Evolutionary conservation across 35 echinoderm and acorn worm genomes (phyloP).

Genomic region (Apostichopus parvimensis): DNA sequence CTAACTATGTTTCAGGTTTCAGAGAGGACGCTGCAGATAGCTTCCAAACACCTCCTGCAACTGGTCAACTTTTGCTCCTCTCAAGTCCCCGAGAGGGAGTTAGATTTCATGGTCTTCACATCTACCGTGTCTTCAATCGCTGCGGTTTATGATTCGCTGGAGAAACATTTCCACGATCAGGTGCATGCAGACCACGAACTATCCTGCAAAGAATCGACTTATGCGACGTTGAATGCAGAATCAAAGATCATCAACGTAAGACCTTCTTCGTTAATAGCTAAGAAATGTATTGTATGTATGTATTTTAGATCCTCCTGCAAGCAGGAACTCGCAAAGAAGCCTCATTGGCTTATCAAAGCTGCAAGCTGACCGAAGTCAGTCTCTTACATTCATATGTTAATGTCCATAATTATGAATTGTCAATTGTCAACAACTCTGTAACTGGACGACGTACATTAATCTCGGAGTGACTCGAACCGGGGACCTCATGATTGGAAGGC

Average conservation of each 20-base stretch:
- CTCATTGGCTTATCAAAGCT: no score
- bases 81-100: background rate
- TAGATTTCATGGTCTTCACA: constrained; percentile 14
- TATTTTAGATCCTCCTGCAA: no score
- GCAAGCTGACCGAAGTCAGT: no score
- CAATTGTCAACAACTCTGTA: no score
- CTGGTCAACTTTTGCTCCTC: background rate
- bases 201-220: background rate
- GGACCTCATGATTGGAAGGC: no score
- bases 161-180: constrained; percentile 1
- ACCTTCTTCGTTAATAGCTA: no score
- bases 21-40: background rate
- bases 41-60: background rate
- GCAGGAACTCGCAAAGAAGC: no score
- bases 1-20: background rate
- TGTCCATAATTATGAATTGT: no score
- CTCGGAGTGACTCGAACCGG: no score
- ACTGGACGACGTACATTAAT: no score
- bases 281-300: no score
- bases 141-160: constrained; percentile 3
- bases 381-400: no score
- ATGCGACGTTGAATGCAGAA: background rate
- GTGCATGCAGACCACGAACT: background rate
- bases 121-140: constrained; percentile 4
- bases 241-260: constrained; percentile 46